phyloP scores from a whole-genome alignment of 2,113 vertebrate genomes.

The Hippocampus mohnikei region DNA sequence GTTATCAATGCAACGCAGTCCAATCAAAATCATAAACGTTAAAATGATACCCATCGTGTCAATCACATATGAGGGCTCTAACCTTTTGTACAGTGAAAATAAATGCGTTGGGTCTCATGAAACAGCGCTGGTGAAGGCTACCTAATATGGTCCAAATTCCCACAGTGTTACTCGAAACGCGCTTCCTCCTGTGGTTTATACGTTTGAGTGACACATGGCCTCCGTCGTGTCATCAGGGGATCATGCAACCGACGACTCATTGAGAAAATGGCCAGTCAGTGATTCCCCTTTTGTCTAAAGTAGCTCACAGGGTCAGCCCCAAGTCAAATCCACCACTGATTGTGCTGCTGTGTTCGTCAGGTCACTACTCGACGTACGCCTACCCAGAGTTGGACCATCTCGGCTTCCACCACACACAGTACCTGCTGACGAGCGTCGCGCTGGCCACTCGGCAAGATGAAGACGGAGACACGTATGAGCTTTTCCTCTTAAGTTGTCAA shows the following conservation, averaged over 20 bases:
- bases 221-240: neutral
- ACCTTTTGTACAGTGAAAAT: too few species aligned
- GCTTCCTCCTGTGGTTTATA: neutral
- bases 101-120: neutral
- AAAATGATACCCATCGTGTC: too few species aligned
- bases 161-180: neutral
- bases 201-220: neutral
- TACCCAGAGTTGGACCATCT: conserved; percentile 15
- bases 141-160: neutral
- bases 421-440: conserved; percentile 39
- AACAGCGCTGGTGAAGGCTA: neutral
- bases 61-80: too few species aligned
- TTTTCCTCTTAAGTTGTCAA: neutral
- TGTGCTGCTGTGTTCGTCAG: conserved; percentile 31
- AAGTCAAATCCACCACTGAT: conserved; percentile 1
- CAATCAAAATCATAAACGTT: too few species aligned
- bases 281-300: conserved; percentile 24
- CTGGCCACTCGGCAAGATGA: conserved; percentile 74
- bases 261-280: conserved; percentile 41
- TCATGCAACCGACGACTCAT: conserved; percentile 13
- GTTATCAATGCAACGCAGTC: too few species aligned
- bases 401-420: conserved; percentile 29
- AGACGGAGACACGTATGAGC: conserved; percentile 79
- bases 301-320: conserved; percentile 13
- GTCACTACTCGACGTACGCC: conserved; percentile 23